Evolutionary conservation across 2,888 invertebrate genomes (phyloP).

Genomic region (Leptinotarsa rubiginosa): DNA sequence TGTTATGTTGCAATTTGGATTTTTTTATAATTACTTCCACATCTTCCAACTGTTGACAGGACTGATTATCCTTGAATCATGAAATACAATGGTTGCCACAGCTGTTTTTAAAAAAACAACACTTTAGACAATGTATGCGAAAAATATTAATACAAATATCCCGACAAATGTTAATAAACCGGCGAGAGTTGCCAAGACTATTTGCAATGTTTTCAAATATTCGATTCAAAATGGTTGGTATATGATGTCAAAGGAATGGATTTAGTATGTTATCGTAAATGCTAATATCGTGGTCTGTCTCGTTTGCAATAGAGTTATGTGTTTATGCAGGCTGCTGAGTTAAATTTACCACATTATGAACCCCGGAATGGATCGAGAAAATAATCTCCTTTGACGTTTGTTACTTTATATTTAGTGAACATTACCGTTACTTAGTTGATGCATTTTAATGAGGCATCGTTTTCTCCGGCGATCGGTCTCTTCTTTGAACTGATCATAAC

Average conservation of each 20-base stretch:
- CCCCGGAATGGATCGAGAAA: constrained; percentile 24
- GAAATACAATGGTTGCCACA: neutral
- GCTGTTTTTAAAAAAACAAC: neutral
- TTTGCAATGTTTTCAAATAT: constrained; percentile 43
- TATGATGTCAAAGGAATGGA: constrained; percentile 36
- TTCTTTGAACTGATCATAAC: neutral
- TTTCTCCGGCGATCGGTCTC: neutral
- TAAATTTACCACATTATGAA: constrained; percentile 48
- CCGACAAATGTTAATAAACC: constrained; percentile 41
- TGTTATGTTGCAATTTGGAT: no score
- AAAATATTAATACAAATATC: constrained; percentile 21
- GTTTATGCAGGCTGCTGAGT: constrained; percentile 48
- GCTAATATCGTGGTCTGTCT: constrained; percentile 45
- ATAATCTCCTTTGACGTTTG: constrained; percentile 10
- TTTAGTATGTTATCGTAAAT: constrained; percentile 46
- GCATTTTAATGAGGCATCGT: neutral
- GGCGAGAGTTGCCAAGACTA: constrained; percentile 42
- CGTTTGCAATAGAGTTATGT: constrained; percentile 47
- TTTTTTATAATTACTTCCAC: neutral
- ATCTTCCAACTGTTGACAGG: neutral
- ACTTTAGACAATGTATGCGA: neutral
- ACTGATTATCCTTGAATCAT: neutral
- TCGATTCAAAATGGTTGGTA: constrained; percentile 39
- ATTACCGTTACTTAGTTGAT: constrained; percentile 1
- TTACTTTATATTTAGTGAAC: constrained; percentile 14